Evolutionary conservation across 2,888 invertebrate genomes (phyloP).

Genomic region (Eristalinus sepulchralis): DNA sequence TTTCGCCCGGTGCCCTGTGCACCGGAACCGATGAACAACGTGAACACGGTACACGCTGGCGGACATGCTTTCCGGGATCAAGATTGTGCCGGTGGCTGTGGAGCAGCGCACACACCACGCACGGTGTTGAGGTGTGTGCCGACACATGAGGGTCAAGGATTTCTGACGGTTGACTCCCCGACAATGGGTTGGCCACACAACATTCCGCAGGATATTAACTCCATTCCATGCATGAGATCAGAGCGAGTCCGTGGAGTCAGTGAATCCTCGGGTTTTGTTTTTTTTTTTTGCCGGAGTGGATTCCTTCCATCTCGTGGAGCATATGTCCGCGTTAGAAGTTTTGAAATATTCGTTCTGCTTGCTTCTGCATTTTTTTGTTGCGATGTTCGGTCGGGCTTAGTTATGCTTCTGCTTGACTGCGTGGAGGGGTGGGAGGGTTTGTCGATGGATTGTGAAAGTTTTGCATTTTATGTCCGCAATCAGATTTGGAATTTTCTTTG

Average conservation of each 20-base stretch:
- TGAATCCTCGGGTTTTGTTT: background rate
- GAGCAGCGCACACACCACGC: background rate
- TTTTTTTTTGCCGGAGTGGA: constrained; percentile 20
- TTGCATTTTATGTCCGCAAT: constrained; percentile 68
- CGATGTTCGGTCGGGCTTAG: constrained; percentile 43
- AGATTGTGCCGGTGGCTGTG: constrained; percentile 41
- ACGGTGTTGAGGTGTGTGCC: background rate
- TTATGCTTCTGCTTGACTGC: constrained; percentile 67
- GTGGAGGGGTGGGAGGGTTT: background rate
- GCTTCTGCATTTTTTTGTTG: background rate
- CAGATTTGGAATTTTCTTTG: constrained; percentile 66
- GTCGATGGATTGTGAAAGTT: constrained; percentile 46
- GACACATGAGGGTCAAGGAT: constrained; percentile 55
- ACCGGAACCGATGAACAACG: constrained; percentile 64
- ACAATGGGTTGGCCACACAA: constrained; percentile 69
- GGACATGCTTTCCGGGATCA: constrained; percentile 62
- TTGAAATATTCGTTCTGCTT: background rate
- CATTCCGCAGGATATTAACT: constrained; percentile 72
- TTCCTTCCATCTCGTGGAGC: constrained; percentile 45
- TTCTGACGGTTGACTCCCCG: constrained; percentile 64
- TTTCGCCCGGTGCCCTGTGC: background rate
- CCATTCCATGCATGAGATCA: constrained; percentile 61
- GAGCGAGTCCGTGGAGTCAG: constrained; percentile 36
- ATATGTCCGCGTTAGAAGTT: constrained; percentile 31
- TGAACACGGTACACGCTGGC: constrained; percentile 53